Evolutionary conservation across 2,888 invertebrate genomes (phyloP), one percentile per base, ranked within the genome.

Genomic region (Rapana venosa): DNA sequence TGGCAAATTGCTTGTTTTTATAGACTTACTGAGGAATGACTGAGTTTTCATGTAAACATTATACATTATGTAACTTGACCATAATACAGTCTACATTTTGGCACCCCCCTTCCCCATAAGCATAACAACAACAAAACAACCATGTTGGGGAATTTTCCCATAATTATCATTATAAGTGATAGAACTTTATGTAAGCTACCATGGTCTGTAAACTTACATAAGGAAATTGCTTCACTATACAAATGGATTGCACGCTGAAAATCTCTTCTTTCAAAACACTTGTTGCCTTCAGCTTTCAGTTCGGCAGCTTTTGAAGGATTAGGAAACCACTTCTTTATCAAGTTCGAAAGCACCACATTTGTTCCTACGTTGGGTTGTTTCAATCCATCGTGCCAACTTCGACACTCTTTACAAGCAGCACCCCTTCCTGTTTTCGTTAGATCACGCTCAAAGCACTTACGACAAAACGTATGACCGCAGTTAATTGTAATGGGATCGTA

Each of bases 391-490:
- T 94, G 92, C 22, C 92, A 91, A 17, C 92, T 92, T n/a, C 94
- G 93, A 93, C 96, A 96, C 11, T 92, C 92, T 91, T 93, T 93
- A 92, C 96, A 96, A 0, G 92, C 92, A 13, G 77, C 5, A 15
- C 32, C 77, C 13, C 77, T 13, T 15, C 32, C 32, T 32, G 20
- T 92, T 93, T 94, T 94, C 13, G 93, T 90, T 70, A 92, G 92
- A 91, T 93, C 94, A 92, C 95, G 94, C 95, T 96, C 95, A 97
- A 98, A 92, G 94, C 96, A 96, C 88, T 94, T 95, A 89, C 95
- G 94, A 93, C 96, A 96, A 92, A 97, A 97, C 6, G 98, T 97
- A 95, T 98, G 98, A 35, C 98, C 98, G 96, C 98, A 98, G 83
- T 96, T 96, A 36, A 97, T 96, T 0, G 98, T 98, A 87, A 98